A percentile compares a stretch with the other conserved stretches of the same genome.
These are phyloP conservation scores for Tryphoninae sp. DNA, from an alignment of 2,888 invertebrate species.

Conservation along the genomic window DNA sequence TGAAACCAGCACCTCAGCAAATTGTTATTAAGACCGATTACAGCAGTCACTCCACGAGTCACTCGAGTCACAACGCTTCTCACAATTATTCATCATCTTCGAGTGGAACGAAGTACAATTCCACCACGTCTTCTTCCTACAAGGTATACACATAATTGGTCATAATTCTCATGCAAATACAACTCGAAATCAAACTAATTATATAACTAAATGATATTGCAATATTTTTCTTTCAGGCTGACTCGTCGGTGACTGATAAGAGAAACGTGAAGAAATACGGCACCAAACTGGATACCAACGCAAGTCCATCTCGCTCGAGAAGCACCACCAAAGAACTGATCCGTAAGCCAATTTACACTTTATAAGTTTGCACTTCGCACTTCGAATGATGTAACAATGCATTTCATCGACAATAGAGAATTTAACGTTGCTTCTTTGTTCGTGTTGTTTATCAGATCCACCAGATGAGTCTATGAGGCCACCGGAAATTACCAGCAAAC, in stretches of 20 bases:
- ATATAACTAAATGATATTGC: neutral
- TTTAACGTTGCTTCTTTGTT: neutral
- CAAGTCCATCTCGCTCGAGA: conserved; percentile 92
- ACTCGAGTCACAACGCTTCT: conserved; percentile 64
- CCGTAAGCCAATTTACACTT: conserved; percentile 83
- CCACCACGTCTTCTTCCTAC: conserved; percentile 67
- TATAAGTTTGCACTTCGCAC: neutral
- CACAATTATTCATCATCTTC: conserved; percentile 66
- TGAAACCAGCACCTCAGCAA: conserved; percentile 90
- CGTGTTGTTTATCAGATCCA: conserved; percentile 85
- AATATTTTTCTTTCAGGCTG: conserved; percentile 62
- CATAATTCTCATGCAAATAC: neutral
- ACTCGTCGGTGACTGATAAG: conserved; percentile 79
- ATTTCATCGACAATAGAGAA: conserved; percentile 16
- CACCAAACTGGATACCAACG: conserved; percentile 87
- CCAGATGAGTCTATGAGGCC: conserved; percentile 93
- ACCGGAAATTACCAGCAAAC: conserved; percentile 91
- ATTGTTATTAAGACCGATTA: conserved; percentile 85
- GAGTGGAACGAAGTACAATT: conserved; percentile 66
- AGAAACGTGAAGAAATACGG: conserved; percentile 86
- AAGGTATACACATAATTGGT: conserved; percentile 63
- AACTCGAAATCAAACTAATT: neutral
- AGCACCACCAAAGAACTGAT: conserved; percentile 95
- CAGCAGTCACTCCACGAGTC: conserved; percentile 82
- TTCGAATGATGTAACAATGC: neutral